phyloP scores from a whole-genome alignment of 2,797 vertebrate genomes.

The Muraenolepis orangiensis region DNA sequence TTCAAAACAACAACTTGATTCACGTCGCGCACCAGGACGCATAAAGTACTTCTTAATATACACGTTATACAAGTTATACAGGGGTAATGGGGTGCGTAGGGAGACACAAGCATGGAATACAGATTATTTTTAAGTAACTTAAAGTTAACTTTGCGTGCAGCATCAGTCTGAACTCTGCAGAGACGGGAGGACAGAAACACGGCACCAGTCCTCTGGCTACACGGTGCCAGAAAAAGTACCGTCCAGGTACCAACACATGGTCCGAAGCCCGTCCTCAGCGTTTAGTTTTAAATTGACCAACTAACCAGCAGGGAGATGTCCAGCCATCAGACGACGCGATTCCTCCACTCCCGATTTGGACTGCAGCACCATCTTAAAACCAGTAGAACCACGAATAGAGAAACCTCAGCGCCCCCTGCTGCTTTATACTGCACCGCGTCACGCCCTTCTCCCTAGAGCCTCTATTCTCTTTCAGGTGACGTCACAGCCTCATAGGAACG shows the following conservation, averaged over 20 bases:
- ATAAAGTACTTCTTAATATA: not conserved
- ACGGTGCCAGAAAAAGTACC: too few relatives aligned
- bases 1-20: too few relatives aligned
- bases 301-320: constrained; percentile 77
- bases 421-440: constrained; percentile 59
- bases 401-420: constrained; percentile 36
- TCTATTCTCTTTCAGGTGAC: too few relatives aligned
- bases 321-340: constrained; percentile 61
- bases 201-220: too few relatives aligned
- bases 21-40: too few relatives aligned
- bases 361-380: constrained; percentile 66
- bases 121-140: too few relatives aligned
- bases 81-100: not conserved
- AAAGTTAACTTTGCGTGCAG: not conserved
- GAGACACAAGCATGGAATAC: not conserved
- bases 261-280: not conserved
- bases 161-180: too few relatives aligned
- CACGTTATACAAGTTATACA: not conserved
- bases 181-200: too few relatives aligned
- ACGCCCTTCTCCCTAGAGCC: too few relatives aligned
- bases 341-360: constrained; percentile 55
- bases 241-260: not conserved
- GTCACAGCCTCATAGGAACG: too few relatives aligned
- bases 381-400: not conserved
- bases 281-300: not conserved